Evolutionary conservation across 2,888 invertebrate genomes (phyloP), one percentile per base, ranked within the genome.

Genomic region (Apoderus coryli): DNA sequence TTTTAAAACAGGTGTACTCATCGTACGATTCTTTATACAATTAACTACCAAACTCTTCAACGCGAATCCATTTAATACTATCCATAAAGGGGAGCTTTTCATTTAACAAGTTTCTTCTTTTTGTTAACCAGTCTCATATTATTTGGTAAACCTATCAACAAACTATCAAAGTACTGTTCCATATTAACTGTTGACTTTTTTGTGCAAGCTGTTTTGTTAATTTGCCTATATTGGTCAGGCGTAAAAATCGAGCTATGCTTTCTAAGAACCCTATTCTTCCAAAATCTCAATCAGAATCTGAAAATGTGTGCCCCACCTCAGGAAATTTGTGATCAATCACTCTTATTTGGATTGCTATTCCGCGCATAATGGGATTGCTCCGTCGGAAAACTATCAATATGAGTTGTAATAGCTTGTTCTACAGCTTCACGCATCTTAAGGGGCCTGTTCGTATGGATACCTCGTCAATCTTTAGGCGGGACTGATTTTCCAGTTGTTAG

Each of bases 281-380:
- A 42, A 50, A 50, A 43, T 53, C 48, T 33, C 49, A 16, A 34
- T 50, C 50, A n/a, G 46, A 48, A 36, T 52, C 52, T 25, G 50
- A 33, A 39, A 45, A 50, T 5, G 43, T 44, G 39, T 50, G 47
- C 9, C 48, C 50, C 14, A 49, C 50, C 34, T 46, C 48, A 4
- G 50, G 49, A 39, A 49, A 50, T 39, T 52, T 50, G 34, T 52
- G 47, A 23, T 50, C 47, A 13, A 47, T 47, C 7, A 35, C 31
- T n/a, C 24, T 22, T 27, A 23, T 32, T 12, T 7, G 27, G 28
- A 23, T 28, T 32, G 23, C 25, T 32, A 14, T 28, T 22, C 23
- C 32, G 22, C 16, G 32, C 27, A 23, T 32, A 32, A 13, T 32
- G 32, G 14, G 32, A 32, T 24, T 22, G n/a, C 15, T 9, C 13